Evolutionary conservation across 2,797 vertebrate species (phyloP), one percentile per base, ranked within the genome.

Genomic region (Luscinia megarhynchos): DNA sequence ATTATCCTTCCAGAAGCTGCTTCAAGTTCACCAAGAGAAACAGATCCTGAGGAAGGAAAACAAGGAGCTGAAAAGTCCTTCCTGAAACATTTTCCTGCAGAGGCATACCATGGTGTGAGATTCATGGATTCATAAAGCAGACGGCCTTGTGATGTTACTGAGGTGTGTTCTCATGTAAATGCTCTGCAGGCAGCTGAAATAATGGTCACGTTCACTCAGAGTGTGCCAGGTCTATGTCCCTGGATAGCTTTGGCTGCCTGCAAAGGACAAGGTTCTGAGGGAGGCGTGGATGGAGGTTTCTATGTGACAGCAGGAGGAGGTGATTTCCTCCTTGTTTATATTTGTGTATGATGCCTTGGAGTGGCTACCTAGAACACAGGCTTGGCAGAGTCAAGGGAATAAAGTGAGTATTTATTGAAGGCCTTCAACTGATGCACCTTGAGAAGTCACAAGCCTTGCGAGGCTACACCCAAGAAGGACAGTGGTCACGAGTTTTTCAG

Each of bases 111-210:
- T 12, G 21, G 18, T 15, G 41, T 22, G 22, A 53, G 11, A 50
- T 24, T 21, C 46, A 45, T 10, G 2, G 7, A 16, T 62, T 73
- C 0, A 0, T 22, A 26, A 1, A 8, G 27, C 53, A 84, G 29
- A 30, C 11, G 59, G 18, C 16, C 12, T n/a, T 3, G 1, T n/a
- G 41, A 18, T 61, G 85, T 75, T 46, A 22, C 15, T 18, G 38
- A 27, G 34, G 3, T 9, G 6, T 30, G 16, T 29, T 22, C 50
- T 48, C 5, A 0, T 32, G 24, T n/a, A 43, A 75, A 41, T 48
- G 9, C 23, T 72, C 41, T 24, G 27, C 22, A n/a, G 36, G 38
- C 32, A 70, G 43, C 17, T 15, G 53, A 55, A 86, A 51, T 43
- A 55, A 63, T 29, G 46, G 21, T 19, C 36, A 40, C 1, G 0